These are phyloP conservation scores for Drosophila longiperda DNA, from an alignment of 2,888 invertebrate species.

Conservation along the genomic window DNA sequence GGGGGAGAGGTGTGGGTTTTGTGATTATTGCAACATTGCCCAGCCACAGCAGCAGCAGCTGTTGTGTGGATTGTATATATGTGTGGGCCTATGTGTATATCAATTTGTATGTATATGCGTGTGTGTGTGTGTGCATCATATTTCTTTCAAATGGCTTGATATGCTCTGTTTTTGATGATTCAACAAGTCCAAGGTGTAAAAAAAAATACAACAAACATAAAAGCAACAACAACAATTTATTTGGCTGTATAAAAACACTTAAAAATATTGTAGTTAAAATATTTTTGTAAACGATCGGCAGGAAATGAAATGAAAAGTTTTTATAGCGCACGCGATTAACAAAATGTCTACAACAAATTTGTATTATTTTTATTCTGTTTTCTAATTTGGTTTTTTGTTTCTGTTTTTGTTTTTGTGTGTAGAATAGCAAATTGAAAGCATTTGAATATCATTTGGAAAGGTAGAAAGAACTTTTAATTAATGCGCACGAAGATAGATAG, in stretches of 20 bases:
- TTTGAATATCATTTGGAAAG: constrained; percentile 56
- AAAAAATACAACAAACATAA: constrained; percentile 40
- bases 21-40: constrained; percentile 73
- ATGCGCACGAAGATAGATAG: constrained; percentile 36
- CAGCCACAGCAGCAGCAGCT: constrained; percentile 25
- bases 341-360: constrained; percentile 38
- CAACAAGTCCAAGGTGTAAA: constrained; percentile 70
- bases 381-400: background rate
- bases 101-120: constrained; percentile 9
- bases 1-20: constrained; percentile 24
- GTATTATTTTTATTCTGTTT: constrained; percentile 21
- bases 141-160: constrained; percentile 62
- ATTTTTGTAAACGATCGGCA: constrained; percentile 50
- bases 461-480: constrained; percentile 45
- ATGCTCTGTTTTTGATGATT: constrained; percentile 66
- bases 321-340: constrained; percentile 41
- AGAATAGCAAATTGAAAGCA: constrained; percentile 49
- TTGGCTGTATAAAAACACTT: constrained; percentile 66
- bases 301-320: constrained; percentile 48
- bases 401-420: constrained; percentile 7
- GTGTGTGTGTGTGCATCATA: constrained; percentile 53
- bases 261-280: constrained; percentile 69
- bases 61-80: constrained; percentile 32
- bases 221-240: constrained; percentile 10
- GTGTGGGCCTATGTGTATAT: constrained; percentile 29